Evolutionary conservation across 2,888 invertebrate genomes (phyloP).

Genomic region (Heliothis peltigera): DNA sequence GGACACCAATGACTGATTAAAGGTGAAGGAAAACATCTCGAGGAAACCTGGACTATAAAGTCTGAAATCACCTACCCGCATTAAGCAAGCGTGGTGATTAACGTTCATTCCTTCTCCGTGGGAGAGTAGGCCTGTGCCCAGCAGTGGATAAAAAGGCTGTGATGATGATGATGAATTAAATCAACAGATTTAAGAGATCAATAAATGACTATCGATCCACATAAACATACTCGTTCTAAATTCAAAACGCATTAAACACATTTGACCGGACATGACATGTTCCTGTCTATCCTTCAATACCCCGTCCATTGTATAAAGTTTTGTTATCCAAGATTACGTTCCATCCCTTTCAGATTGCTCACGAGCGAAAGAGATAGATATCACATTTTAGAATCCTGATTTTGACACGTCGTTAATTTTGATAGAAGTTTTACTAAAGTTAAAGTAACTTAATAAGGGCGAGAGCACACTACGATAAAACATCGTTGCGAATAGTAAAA

Average conservation of each 20-base stretch:
- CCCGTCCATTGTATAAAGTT: constrained; percentile 47
- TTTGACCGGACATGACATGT: constrained; percentile 33
- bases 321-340: constrained; percentile 12
- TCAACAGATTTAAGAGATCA: neutral
- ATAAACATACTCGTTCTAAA: constrained; percentile 8
- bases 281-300: constrained; percentile 45
- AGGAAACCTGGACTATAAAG: too few relatives aligned
- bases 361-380: constrained; percentile 31
- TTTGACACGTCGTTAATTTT: constrained; percentile 52
- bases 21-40: too few relatives aligned
- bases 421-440: constrained; percentile 32
- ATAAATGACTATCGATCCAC: constrained; percentile 1
- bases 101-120: too few relatives aligned
- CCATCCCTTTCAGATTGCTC: constrained; percentile 7
- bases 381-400: constrained; percentile 7
- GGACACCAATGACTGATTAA: too few relatives aligned
- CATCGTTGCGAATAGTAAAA: too few relatives aligned
- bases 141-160: too few relatives aligned
- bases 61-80: too few relatives aligned
- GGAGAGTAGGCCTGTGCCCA: too few relatives aligned
- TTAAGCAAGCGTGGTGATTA: too few relatives aligned
- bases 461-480: too few relatives aligned
- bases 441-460: neutral
- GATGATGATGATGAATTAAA: too few relatives aligned
- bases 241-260: constrained; percentile 12